Conservation (phyloP, 2,888 invertebrate genomes). For the Branchipolynoe longqiensis region DNA sequence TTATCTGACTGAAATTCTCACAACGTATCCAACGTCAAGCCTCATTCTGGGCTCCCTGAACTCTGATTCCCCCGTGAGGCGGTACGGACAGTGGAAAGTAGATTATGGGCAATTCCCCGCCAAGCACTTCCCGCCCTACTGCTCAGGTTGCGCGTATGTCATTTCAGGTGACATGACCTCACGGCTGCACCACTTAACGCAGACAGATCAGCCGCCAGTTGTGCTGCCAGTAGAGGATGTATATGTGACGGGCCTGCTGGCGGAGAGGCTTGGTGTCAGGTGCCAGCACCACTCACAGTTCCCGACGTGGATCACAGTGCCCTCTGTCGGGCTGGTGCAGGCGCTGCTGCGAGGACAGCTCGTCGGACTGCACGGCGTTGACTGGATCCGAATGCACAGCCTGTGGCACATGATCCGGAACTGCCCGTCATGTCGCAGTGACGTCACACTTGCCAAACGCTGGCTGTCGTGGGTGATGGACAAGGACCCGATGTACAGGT, state of each 20-base stretch:
- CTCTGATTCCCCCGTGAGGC: conserved; percentile 15
- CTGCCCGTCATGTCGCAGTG: neutral
- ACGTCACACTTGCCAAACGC: neutral
- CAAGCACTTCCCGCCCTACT: conserved; percentile 41
- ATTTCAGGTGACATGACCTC: conserved; percentile 41
- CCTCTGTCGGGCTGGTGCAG: conserved; percentile 15
- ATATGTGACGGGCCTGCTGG: conserved; percentile 44
- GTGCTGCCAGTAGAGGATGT: conserved; percentile 57
- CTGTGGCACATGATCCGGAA: conserved; percentile 41
- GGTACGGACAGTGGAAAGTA: conserved; percentile 56
- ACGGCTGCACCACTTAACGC: neutral
- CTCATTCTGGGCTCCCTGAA: conserved; percentile 46
- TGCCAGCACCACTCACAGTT: conserved; percentile 44
- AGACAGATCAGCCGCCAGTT: neutral
- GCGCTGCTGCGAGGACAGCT: neutral
- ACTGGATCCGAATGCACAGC: conserved; percentile 51
- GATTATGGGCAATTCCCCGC: conserved; percentile 4
- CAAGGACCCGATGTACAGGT: conserved; percentile 19
- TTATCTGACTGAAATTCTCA: neutral
- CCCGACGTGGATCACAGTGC: conserved; percentile 51
- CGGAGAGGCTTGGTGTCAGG: conserved; percentile 5
- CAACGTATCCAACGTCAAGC: neutral
- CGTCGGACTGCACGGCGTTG: conserved; percentile 27
- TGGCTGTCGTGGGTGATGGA: conserved; percentile 28
- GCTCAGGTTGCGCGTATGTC: conserved; percentile 49